These are phyloP conservation scores for Aldrovandia affinis DNA, from an alignment of 2,797 vertebrate genomes.

Conservation along the genomic window DNA sequence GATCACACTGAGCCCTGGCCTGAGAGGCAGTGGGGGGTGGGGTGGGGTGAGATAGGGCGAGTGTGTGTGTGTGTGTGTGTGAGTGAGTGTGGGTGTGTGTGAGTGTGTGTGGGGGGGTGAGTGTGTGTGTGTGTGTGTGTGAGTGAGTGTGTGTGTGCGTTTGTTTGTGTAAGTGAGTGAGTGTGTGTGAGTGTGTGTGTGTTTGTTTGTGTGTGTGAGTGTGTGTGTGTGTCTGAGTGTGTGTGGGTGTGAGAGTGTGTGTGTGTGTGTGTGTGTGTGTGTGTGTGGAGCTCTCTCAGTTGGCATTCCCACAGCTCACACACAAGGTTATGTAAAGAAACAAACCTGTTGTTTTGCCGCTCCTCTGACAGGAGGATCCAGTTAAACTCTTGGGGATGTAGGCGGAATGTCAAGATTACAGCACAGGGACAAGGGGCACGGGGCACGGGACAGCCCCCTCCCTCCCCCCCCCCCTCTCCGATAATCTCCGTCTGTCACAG, in stretches of 20 bases:
- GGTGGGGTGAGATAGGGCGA: slow-evolving; percentile 69
- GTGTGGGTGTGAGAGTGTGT: slow-evolving; percentile 54
- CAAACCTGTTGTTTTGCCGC: slow-evolving; percentile 73
- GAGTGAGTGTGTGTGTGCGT: slow-evolving; percentile 60
- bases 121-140: slow-evolving; percentile 52
- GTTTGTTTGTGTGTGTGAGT: slow-evolving; percentile 43
- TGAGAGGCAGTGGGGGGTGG: slow-evolving; percentile 74
- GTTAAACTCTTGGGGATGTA: slow-evolving; percentile 62
- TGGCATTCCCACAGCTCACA: slow-evolving; percentile 81
- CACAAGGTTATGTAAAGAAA: slow-evolving; percentile 79
- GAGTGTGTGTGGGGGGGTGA: neutral
- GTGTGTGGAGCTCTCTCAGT: slow-evolving; percentile 74
- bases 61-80: slow-evolving; percentile 46
- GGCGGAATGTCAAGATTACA: slow-evolving; percentile 47
- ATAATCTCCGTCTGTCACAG: slow-evolving; percentile 54
- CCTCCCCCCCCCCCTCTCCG: slow-evolving; percentile 17
- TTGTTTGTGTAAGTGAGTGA: slow-evolving; percentile 49
- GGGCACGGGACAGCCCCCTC: neutral
- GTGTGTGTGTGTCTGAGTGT: slow-evolving; percentile 19
- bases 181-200: slow-evolving; percentile 46
- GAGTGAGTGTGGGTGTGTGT: slow-evolving; percentile 42
- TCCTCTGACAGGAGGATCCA: slow-evolving; percentile 56
- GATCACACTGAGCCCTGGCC: slow-evolving; percentile 72
- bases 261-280: slow-evolving; percentile 59
- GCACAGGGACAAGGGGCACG: too few relatives aligned